Evolutionary conservation across 2,113 vertebrate genomes (phyloP), one percentile per base, ranked within the genome.

Genomic region (Vulpes ferrilata): DNA sequence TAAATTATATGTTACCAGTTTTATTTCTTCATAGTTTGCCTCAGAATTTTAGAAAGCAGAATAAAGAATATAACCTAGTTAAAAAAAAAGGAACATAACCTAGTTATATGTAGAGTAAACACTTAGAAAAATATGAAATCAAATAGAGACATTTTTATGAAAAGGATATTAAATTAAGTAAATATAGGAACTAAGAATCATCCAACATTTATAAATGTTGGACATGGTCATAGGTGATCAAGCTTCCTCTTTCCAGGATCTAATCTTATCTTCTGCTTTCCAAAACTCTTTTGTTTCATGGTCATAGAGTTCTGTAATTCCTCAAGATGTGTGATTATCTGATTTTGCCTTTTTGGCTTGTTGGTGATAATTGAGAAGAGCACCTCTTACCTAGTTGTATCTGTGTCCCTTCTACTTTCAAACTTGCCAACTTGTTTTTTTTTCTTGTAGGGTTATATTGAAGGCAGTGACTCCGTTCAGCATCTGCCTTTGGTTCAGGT

Each of bases 1-100:
- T 86, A 80, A 85, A n/a, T 59, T 87, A 57, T 71, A 2, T 93
- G 30, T 67, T 25, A 43, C 22, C 51, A 25, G 5, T 90, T 85
- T 83, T 96, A 59, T 83, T 93, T 96, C n/a, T 83, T 69, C 43
- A 64, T 62, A 48, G 79, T 90, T 92, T 90, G n/a, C 79, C 20
- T 73, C 88, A 80, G 22, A 62, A 62, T 62, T 85, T 86, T 95
- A 59, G 19, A 27, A 38, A 32, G 73, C 71, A 59, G 20, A 60
- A 60, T 73, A 71, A n/a, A 81, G 35, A 85, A 8, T 79, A 71
- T 91, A 17, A 17, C 5, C 12, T n/a, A 62, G 10, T 92, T 5
- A 43, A 43, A 43, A 43, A 43, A 43, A 71, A n/a, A 81, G 35
- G 35, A 85, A 8, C 69, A 71, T 91, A 17, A 17, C 5, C 12